Evolutionary conservation across 1,140 invertebrate species (phyloP).

Genomic region (Diachasmimorpha longicaudata): DNA sequence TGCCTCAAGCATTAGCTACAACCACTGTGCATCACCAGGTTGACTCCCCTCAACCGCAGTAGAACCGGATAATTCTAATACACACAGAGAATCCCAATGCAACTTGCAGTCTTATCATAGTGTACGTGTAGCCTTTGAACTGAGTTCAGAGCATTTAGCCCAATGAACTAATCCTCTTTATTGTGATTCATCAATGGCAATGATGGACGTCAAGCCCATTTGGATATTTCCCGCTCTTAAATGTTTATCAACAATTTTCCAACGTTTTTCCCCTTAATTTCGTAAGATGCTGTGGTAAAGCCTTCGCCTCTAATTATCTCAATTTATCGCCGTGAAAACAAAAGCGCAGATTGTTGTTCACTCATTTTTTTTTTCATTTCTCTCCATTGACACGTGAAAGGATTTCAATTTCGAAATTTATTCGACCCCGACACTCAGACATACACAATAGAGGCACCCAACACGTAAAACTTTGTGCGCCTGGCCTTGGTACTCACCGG

Average conservation of each 20-base stretch:
- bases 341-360: neutral
- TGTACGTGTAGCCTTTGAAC: neutral
- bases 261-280: too few relatives aligned
- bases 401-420: slow-evolving; percentile 16
- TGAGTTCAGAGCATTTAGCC: neutral
- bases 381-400: neutral
- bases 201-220: neutral
- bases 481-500: slow-evolving; percentile 7
- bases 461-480: neutral
- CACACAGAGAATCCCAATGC: neutral
- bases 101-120: neutral
- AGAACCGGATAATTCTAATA: neutral
- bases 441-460: neutral
- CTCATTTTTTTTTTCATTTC: slow-evolving; percentile 1
- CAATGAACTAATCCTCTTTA: neutral
- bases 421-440: slow-evolving; percentile 4
- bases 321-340: neutral
- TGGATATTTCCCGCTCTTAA: neutral
- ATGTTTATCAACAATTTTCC: too few relatives aligned
- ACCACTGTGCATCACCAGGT: neutral
- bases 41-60: neutral
- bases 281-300: neutral
- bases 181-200: neutral
- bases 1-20: neutral
- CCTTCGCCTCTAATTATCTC: neutral